Percentiles rank a stretch among this genome's conserved stretches.
These are phyloP conservation scores for Pristionchus fissidentatus DNA, from an alignment of 2,888 invertebrate species.

Conservation along the genomic window DNA sequence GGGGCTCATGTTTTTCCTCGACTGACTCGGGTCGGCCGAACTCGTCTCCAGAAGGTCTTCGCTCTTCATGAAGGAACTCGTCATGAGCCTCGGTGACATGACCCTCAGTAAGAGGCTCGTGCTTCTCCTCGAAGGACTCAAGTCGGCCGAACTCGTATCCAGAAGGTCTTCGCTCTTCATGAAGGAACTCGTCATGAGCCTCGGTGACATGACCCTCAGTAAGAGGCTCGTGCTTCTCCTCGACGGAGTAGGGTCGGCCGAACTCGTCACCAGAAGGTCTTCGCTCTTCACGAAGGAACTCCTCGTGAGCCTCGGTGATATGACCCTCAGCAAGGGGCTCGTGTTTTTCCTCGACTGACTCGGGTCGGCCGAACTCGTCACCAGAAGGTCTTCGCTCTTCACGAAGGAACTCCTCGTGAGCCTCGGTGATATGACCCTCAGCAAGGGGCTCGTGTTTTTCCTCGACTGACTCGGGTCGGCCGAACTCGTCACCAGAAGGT, in stretches of 20 bases:
- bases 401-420: background rate
- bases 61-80: background rate
- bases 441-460: background rate
- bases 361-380: background rate
- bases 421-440: conserved; percentile 27
- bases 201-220: conserved; percentile 9
- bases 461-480: background rate
- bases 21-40: conserved; percentile 30
- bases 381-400: background rate
- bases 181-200: conserved; percentile 40
- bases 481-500: background rate
- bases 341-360: conserved; percentile 13
- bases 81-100: conserved; percentile 4
- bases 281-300: conserved; percentile 5
- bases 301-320: background rate
- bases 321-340: background rate
- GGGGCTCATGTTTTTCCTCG: conserved; percentile 46
- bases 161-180: conserved; percentile 20
- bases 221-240: conserved; percentile 31
- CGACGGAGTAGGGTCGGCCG: conserved; percentile 5
- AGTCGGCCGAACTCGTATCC: background rate
- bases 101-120: conserved; percentile 36
- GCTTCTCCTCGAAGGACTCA: conserved; percentile 31
- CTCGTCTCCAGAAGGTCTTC: background rate
- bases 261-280: conserved; percentile 46